Percentiles rank a stretch among this genome's conserved stretches.
Conservation (phyloP, 2,113 vertebrate species). For the Bombycilla garrulus region DNA sequence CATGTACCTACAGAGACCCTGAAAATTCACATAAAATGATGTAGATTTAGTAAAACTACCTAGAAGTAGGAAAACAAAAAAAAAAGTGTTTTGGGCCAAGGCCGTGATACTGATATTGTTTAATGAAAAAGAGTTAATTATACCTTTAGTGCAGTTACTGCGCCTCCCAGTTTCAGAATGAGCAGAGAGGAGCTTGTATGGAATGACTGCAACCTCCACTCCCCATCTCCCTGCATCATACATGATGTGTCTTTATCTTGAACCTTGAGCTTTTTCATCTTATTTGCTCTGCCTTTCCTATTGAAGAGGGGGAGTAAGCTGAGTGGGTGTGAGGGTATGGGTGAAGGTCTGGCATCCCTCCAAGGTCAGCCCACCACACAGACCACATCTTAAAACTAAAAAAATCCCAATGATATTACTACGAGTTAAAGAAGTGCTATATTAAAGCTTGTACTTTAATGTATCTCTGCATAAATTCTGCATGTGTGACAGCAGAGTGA, state of each 20-base stretch:
- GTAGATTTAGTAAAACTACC: not conserved
- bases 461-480: not conserved
- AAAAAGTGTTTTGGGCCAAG: not conserved
- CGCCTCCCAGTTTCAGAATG: not conserved
- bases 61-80: not conserved
- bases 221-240: fast-evolving
- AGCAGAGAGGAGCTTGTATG: not conserved
- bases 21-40: not conserved
- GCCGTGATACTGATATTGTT: not conserved
- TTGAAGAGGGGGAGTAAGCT: not conserved
- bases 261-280: not conserved
- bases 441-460: not conserved
- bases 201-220: not conserved
- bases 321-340: not conserved
- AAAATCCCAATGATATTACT: not conserved
- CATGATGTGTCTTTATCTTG: not conserved
- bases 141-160: not conserved
- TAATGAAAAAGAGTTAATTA: not conserved
- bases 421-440: fast-evolving
- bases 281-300: not conserved
- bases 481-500: not conserved
- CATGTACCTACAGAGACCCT: not conserved
- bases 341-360: not conserved
- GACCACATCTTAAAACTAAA: not conserved
- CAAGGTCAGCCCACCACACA: not conserved